Conservation (phyloP, 2,888 invertebrate genomes). For the Drosophila austrosaltans region DNA sequence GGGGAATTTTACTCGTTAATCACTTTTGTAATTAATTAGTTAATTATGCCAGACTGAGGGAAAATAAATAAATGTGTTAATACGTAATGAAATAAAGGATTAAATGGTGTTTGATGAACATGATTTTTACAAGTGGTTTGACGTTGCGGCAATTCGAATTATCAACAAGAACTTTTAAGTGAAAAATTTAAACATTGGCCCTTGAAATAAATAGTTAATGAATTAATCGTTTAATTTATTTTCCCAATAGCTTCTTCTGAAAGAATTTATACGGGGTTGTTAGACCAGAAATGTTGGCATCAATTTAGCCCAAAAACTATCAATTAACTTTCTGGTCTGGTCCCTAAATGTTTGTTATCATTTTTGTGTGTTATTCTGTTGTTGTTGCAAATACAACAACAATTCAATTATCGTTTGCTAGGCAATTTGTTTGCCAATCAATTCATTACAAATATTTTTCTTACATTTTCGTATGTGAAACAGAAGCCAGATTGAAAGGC, state of each 20-base stretch:
- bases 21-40: conserved; percentile 69
- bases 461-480: conserved; percentile 4
- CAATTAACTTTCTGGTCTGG: conserved; percentile 47
- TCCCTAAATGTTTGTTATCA: conserved; percentile 7
- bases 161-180: conserved; percentile 4
- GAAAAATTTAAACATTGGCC: not conserved
- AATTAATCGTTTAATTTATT: not conserved
- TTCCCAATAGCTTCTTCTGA: not conserved
- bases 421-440: conserved; percentile 42
- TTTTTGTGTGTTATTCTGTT: conserved; percentile 14
- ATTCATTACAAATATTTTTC: conserved; percentile 51
- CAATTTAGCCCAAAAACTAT: conserved; percentile 31
- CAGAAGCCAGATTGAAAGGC: not conserved
- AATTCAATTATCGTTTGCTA: conserved; percentile 55
- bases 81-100: conserved; percentile 63
- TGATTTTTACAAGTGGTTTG: conserved; percentile 44
- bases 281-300: not conserved
- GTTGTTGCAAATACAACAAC: conserved; percentile 15
- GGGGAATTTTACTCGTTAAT: conserved; percentile 46
- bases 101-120: conserved; percentile 47
- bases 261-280: too few species aligned
- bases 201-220: not conserved
- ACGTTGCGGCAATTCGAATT: conserved; percentile 20
- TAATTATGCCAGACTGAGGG: conserved; percentile 50
- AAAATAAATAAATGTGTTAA: conserved; percentile 49